These are phyloP conservation scores for Vicugna pacos DNA, from an alignment of 2,113 vertebrate genomes.

Conservation along the genomic window DNA sequence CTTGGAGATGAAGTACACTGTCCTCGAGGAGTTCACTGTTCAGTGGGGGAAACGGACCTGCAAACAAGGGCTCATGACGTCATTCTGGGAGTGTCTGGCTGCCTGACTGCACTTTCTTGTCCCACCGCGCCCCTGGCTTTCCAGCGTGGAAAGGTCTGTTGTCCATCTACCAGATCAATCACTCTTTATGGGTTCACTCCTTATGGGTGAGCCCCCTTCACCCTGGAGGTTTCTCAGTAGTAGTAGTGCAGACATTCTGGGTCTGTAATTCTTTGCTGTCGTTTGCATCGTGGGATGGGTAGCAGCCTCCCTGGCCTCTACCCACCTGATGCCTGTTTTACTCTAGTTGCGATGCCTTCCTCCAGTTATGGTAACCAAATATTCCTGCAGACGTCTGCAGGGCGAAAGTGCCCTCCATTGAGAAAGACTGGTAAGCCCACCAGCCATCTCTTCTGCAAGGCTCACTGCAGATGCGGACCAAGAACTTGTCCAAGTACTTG, in stretches of 20 bases:
- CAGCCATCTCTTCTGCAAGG: not conserved
- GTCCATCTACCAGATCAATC: too few species aligned
- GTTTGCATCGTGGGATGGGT: not conserved
- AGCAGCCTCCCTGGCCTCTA: not conserved
- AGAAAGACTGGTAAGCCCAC: not conserved
- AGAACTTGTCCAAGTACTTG: not conserved
- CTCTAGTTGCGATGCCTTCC: not conserved
- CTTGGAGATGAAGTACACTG: not conserved
- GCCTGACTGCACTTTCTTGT: not conserved
- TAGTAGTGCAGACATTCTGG: not conserved
- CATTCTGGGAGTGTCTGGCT: not conserved
- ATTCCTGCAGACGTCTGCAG: not conserved
- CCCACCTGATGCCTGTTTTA: not conserved
- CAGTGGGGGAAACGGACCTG: not conserved
- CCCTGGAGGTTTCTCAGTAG: not conserved
- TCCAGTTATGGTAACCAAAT: not conserved
- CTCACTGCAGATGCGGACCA: not conserved
- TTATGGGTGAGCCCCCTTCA: not conserved
- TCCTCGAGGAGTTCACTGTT: not conserved
- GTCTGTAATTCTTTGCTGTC: not conserved
- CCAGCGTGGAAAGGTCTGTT: too few species aligned
- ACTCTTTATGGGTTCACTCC: too few species aligned
- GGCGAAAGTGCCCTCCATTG: not conserved
- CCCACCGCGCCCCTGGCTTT: rapidly evolving
- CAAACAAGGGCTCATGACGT: not conserved